A percentile compares a stretch with the other conserved stretches of the same genome.
Conservation (phyloP, 2,797 vertebrate genomes). For the Chaenodraco wilsoni region DNA sequence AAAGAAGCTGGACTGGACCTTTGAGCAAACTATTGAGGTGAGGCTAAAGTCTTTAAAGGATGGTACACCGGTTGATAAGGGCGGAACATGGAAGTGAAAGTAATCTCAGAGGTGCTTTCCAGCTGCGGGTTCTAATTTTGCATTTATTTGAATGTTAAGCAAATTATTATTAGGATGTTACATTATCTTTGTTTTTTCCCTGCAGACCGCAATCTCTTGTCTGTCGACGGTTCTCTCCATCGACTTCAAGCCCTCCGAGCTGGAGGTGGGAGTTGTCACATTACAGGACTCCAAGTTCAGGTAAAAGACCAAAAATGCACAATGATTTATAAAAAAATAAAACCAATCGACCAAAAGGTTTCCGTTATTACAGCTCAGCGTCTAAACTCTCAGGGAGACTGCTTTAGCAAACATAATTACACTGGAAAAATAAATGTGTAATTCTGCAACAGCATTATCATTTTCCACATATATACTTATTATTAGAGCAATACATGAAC, state of each 20-base stretch:
- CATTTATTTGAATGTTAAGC: background rate
- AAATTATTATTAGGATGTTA: background rate
- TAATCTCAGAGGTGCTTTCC: conserved; percentile 22
- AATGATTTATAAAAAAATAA: background rate
- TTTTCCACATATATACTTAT: no score
- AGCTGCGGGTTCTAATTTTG: background rate
- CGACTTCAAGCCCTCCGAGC: conserved; percentile 97
- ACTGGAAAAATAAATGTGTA: no score
- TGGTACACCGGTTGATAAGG: background rate
- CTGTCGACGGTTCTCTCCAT: conserved; percentile 95
- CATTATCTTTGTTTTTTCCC: background rate
- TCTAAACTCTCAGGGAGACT: background rate
- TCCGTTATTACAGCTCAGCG: background rate
- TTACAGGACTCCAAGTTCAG: conserved; percentile 95
- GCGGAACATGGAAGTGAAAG: conserved; percentile 23
- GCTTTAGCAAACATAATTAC: background rate
- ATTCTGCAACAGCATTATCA: no score
- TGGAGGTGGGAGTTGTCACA: conserved; percentile 94
- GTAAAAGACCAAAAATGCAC: conserved; percentile 69
- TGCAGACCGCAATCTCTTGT: conserved; percentile 93
- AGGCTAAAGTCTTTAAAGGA: background rate
- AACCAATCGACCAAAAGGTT: background rate
- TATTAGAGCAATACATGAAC: no score
- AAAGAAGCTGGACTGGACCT: conserved; percentile 99
- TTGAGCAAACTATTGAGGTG: conserved; percentile 96